Base-by-base conservation (phyloP, 2,113 vertebrate species). In the Pluvianellus socialis region DNA sequence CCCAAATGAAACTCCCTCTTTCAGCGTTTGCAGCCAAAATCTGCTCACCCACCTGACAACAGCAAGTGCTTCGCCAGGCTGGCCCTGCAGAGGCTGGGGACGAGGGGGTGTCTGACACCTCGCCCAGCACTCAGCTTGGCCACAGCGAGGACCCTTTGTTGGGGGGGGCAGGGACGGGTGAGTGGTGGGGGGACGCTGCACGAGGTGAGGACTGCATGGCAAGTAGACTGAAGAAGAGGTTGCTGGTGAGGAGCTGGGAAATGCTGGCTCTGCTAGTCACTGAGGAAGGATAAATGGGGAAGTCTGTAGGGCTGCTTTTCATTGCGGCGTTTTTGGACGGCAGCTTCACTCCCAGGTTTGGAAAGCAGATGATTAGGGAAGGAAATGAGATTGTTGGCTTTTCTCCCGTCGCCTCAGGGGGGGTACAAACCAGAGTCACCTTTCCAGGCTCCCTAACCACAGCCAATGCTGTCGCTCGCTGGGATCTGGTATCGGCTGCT, bases 371-470 rank as follows among this genome's bases (percentile, higher is more conserved):
- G 17, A 73, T 66, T 4, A 26, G n/a, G 65, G n/a, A 89, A 67
- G 55, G 22, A 52, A 94, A 83, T 28, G 38, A 74, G 16, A 19
- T 75, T 88, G 32, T 50, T 93, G 53, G 56, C 79, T 90, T 95
- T 85, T 33, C 30, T 85, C 23, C 52, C 0, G 0, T 63, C 5
- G 2, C n/a, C 24, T 13, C 1, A 0, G 32, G 14, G 38, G 35
- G 35, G 3, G 12, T 66, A 47, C 22, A 62, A 87, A n/a, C 17
- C 1, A 0, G 20, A 71, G 63, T 77, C 38, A 61, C 27, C 72
- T 91, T 83, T 50, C 38, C 47, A 50, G 56, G 8, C 12, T 90
- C 22, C 65, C 84, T 56, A 85, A 53, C 8, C 24, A 30, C 86
- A 47, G 12, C 26, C 18, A 3, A 66, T 58, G 68, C 40, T 77